phyloP scores from a whole-genome alignment of 2,797 vertebrate species.

The Muraenolepis orangiensis region DNA sequence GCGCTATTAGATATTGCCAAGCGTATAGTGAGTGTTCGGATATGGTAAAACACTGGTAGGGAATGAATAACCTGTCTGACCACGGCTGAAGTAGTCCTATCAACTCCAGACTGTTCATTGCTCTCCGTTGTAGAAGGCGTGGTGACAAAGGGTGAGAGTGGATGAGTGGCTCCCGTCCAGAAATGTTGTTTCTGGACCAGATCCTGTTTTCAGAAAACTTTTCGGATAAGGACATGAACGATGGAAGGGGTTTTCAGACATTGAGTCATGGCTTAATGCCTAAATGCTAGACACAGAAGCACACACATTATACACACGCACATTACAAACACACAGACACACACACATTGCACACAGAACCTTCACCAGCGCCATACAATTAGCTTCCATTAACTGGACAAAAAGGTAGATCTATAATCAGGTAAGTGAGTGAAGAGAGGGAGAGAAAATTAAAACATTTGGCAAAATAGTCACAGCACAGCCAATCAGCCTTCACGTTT shows the following conservation, averaged over 20 bases:
- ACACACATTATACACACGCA: background rate
- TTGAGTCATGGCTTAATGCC: background rate
- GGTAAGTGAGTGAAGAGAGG: constrained; percentile 35
- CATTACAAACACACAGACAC: background rate
- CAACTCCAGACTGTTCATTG: background rate
- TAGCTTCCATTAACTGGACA: background rate
- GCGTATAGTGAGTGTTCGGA: constrained; percentile 12
- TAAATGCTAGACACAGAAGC: background rate
- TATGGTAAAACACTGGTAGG: constrained; percentile 22
- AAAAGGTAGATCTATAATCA: constrained; percentile 28
- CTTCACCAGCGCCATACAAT: background rate
- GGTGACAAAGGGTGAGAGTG: too few species aligned
- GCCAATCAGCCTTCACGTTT: constrained; percentile 43
- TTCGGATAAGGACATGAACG: background rate
- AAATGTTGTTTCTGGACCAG: background rate
- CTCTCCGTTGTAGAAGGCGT: background rate
- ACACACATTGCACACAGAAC: background rate
- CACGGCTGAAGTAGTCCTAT: constrained; percentile 18
- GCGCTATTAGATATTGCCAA: constrained; percentile 17
- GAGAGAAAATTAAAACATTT: background rate
- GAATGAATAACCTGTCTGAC: constrained; percentile 34
- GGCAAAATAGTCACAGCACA: constrained; percentile 1
- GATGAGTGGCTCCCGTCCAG: background rate
- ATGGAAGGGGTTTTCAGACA: background rate
- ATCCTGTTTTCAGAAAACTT: background rate